phyloP scores from a whole-genome alignment of 2,113 vertebrate genomes.

The Chaetodon auriga region DNA sequence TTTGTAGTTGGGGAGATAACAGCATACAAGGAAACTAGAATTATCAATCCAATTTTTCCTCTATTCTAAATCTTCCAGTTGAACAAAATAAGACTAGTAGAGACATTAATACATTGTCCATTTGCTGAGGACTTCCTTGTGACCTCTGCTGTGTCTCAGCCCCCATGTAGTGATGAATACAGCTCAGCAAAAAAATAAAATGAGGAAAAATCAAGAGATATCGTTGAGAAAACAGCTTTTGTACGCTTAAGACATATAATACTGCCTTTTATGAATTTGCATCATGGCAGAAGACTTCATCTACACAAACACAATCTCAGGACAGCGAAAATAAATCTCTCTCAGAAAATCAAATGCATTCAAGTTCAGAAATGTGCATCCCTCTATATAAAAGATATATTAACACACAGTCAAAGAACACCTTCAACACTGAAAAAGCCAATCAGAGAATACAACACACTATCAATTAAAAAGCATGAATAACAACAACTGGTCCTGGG shows the following conservation, averaged over 20 bases:
- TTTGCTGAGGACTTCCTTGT: neutral
- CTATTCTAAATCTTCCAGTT: neutral
- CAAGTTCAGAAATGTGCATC: neutral
- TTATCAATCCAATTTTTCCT: neutral
- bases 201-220: neutral
- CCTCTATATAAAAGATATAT: neutral
- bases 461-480: neutral
- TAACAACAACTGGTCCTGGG: neutral
- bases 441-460: neutral
- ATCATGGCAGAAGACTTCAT: neutral
- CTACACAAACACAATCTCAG: too few species aligned
- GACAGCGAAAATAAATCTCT: too few species aligned
- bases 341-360: neutral
- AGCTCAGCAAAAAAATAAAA: neutral
- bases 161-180: neutral
- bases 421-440: neutral
- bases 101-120: neutral
- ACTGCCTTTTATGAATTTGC: neutral
- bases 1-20: constrained; percentile 2
- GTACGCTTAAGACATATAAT: too few species aligned
- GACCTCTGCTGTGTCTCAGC: too few species aligned
- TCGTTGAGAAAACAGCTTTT: neutral
- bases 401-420: neutral
- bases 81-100: neutral
- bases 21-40: neutral